These are phyloP conservation scores for Protophormia terraenovae DNA, from an alignment of 2,888 invertebrate genomes.

Conservation along the genomic window DNA sequence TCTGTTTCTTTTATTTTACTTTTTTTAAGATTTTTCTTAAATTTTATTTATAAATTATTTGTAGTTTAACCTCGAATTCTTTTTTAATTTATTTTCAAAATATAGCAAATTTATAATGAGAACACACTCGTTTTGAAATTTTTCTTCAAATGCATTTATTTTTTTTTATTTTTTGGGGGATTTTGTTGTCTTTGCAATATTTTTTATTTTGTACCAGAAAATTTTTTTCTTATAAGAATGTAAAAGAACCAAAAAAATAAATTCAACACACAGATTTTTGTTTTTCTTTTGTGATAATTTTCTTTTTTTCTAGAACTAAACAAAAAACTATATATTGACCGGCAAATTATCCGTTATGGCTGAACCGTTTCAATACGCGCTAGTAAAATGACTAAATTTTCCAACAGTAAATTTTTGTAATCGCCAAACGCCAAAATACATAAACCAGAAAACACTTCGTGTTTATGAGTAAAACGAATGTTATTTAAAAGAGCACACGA, in stretches of 20 bases:
- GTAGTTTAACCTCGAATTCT: background rate
- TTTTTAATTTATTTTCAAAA: background rate
- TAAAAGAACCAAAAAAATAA: background rate
- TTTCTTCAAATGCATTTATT: slow-evolving; percentile 7
- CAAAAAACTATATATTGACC: slow-evolving; percentile 46
- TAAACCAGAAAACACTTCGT: slow-evolving; percentile 20
- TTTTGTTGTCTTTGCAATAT: slow-evolving; percentile 31
- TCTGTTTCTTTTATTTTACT: background rate
- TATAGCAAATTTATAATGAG: slow-evolving; percentile 6
- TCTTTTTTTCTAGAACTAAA: slow-evolving; percentile 33
- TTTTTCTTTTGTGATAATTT: slow-evolving; percentile 8
- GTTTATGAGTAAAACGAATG: slow-evolving; percentile 52
- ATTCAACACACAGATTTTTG: background rate
- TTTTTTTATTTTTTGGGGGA: background rate
- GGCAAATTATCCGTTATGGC: slow-evolving; percentile 51
- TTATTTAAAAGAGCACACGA: slow-evolving; percentile 55
- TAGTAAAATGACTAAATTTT: slow-evolving; percentile 75
- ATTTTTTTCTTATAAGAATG: slow-evolving; percentile 46
- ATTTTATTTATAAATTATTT: background rate
- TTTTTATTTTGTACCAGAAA: background rate
- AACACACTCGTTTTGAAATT: slow-evolving; percentile 10
- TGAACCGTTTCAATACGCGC: slow-evolving; percentile 74
- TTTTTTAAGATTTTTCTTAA: background rate
- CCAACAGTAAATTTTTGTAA: slow-evolving; percentile 61
- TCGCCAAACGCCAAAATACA: slow-evolving; percentile 32